These are phyloP conservation scores for Caretta caretta DNA, from an alignment of 2,113 vertebrate species.

Conservation along the genomic window DNA sequence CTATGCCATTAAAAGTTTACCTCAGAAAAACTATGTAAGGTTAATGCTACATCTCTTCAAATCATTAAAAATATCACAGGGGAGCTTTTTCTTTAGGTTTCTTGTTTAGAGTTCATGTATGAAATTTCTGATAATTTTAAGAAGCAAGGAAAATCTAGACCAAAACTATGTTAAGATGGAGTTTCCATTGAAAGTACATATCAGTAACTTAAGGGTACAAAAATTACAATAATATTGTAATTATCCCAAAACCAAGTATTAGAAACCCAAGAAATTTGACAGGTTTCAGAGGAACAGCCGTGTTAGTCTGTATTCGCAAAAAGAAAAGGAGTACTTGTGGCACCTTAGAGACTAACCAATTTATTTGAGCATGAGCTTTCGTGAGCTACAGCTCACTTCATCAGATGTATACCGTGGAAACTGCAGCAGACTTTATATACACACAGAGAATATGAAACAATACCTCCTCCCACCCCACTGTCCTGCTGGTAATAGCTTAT, in stretches of 20 bases:
- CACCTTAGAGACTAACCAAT: too few species aligned
- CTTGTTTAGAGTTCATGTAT: conserved; percentile 17
- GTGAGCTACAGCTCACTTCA: too few species aligned
- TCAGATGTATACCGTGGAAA: too few species aligned
- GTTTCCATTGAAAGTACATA: neutral
- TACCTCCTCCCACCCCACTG: too few species aligned
- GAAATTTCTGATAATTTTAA: neutral
- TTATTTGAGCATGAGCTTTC: too few species aligned
- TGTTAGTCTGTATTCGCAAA: too few species aligned
- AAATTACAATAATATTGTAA: neutral
- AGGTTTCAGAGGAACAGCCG: too few species aligned
- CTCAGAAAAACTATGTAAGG: neutral
- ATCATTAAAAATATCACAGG: neutral
- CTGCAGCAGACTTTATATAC: too few species aligned
- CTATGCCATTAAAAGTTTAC: neutral
- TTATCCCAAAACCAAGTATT: neutral
- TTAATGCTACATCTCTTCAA: conserved; percentile 11
- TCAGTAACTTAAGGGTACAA: neutral
- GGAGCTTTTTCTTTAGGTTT: conserved; percentile 11
- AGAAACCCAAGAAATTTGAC: conserved; percentile 2
- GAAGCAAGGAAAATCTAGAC: neutral
- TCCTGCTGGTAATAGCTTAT: too few species aligned
- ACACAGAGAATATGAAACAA: too few species aligned
- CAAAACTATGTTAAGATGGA: conserved; percentile 15
- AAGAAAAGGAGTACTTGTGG: too few species aligned